Conservation (phyloP, 2,797 vertebrate genomes). For the Pelochelys cantorii region DNA sequence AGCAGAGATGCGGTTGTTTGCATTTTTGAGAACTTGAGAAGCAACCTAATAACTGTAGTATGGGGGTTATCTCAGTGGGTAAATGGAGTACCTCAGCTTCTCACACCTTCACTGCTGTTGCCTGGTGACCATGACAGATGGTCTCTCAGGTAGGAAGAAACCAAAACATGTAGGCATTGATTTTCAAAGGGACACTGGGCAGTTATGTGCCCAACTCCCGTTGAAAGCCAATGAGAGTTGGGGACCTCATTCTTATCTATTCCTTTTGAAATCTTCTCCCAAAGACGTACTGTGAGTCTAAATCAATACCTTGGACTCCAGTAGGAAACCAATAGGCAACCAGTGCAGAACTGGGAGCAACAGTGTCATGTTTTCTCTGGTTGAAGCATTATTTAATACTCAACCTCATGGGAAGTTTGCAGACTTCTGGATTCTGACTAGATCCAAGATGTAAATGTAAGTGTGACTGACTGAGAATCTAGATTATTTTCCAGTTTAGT, state of each 20-base stretch:
- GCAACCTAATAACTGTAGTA: background rate
- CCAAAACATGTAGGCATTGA: background rate
- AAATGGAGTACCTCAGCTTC: fast-evolving
- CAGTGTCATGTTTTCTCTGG: fast-evolving
- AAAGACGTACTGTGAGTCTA: background rate
- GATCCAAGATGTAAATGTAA: background rate
- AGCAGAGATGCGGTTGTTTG: background rate
- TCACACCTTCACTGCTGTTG: background rate
- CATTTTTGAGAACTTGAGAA: background rate
- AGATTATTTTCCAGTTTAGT: background rate
- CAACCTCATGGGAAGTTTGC: background rate
- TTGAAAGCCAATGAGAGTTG: background rate
- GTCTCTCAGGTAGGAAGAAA: fast-evolving
- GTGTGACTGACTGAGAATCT: fast-evolving
- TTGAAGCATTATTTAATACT: background rate
- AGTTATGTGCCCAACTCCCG: background rate
- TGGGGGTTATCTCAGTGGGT: background rate
- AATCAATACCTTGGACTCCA: background rate
- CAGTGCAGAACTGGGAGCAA: background rate
- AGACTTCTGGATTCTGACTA: background rate
- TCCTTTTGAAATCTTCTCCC: background rate
- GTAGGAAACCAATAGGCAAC: background rate
- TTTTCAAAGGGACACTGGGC: background rate
- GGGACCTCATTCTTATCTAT: background rate
- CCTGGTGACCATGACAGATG: background rate